Percentiles rank a stretch among this genome's conserved stretches.
phyloP scores from a whole-genome alignment of 2,113 vertebrate species.

The Alces alces region DNA sequence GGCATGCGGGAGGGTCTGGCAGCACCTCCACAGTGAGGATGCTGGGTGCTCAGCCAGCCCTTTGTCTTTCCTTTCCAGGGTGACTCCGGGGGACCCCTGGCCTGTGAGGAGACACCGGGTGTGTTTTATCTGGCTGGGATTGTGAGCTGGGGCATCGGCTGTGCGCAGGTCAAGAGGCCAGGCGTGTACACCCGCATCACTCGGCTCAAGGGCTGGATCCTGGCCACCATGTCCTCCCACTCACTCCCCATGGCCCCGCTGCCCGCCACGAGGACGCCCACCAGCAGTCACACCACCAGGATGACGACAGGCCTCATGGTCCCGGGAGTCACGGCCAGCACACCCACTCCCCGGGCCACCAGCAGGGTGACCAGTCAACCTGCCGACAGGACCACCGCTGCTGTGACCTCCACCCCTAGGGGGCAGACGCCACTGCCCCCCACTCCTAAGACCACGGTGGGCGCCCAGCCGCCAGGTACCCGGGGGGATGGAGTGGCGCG shows the following conservation, averaged over 20 bases:
- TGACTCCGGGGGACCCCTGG: conserved; percentile 95
- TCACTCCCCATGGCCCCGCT: not conserved
- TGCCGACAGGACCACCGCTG: fast-evolving
- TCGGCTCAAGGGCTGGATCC: conserved; percentile 89
- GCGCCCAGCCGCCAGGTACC: conserved; percentile 77
- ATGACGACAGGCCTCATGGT: not conserved
- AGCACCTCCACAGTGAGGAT: not conserved
- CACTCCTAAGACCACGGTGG: not conserved
- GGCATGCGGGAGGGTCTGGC: fast-evolving
- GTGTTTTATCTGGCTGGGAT: conserved; percentile 93
- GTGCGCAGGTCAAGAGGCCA: conserved; percentile 88
- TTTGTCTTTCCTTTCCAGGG: conserved; percentile 81
- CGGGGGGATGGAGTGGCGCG: fast-evolving
- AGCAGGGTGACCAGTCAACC: conserved; percentile 9
- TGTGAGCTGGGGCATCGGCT: conserved; percentile 96
- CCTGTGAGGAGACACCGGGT: conserved; percentile 89
- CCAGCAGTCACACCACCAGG: not conserved
- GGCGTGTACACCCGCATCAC: conserved; percentile 92
- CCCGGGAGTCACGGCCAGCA: not conserved
- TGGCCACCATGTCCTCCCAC: conserved; percentile 71
- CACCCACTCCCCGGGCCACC: not conserved
- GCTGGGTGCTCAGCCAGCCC: not conserved
- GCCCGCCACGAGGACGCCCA: not conserved
- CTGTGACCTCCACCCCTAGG: not conserved
- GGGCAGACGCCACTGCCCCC: not conserved